Evolutionary conservation across 2,888 invertebrate species (phyloP).

Genomic region (Halictus ligatus): DNA sequence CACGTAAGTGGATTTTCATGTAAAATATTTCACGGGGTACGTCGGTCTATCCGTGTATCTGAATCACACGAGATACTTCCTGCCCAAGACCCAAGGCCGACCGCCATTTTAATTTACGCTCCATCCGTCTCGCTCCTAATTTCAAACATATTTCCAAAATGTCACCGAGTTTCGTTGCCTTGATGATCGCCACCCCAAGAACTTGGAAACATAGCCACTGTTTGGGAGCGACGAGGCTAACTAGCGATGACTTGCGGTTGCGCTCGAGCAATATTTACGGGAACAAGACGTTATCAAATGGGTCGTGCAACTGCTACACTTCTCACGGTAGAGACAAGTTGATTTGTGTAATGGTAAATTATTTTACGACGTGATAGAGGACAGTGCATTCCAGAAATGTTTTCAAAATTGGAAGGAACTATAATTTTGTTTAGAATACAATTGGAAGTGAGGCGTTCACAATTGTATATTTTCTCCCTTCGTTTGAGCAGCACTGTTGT

Average conservation of each 20-base stretch:
- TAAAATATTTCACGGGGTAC: constrained; percentile 63
- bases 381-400: too few species aligned
- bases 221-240: background rate
- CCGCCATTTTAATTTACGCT: constrained; percentile 54
- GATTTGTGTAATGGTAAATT: background rate
- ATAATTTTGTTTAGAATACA: too few species aligned
- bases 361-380: background rate
- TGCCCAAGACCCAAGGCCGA: constrained; percentile 24
- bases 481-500: background rate
- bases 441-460: background rate
- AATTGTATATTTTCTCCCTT: background rate
- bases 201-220: background rate
- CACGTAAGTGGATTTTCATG: constrained; percentile 69
- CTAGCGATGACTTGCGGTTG: background rate
- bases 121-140: background rate
- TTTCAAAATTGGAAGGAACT: too few species aligned
- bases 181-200: background rate
- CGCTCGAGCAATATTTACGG: background rate
- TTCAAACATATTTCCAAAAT: background rate
- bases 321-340: background rate
- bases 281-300: background rate
- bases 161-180: background rate
- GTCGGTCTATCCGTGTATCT: constrained; percentile 52
- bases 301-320: background rate
- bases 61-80: constrained; percentile 48